A percentile compares a stretch with the other conserved stretches of the same genome.
phyloP scores from a whole-genome alignment of 2,888 invertebrate genomes.

The Cataglyphis altisquamis region DNA sequence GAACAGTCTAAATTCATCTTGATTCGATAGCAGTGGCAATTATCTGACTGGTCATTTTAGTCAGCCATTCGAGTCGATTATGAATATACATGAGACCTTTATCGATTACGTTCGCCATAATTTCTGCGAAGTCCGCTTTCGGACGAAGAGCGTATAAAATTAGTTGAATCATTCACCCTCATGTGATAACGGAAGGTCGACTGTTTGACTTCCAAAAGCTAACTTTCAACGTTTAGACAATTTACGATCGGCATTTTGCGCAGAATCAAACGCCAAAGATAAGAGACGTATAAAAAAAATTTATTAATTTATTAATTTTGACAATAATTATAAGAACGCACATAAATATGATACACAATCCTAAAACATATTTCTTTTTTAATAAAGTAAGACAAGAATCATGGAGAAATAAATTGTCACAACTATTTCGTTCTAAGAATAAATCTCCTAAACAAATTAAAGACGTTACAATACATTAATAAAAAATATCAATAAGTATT shows the following conservation, averaged over 20 bases:
- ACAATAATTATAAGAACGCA: neutral
- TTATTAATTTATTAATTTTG: neutral
- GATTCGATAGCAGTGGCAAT: conserved; percentile 21
- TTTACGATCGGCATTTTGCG: conserved; percentile 29
- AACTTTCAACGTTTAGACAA: conserved; percentile 28
- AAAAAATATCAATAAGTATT: neutral
- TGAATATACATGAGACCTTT: conserved; percentile 53
- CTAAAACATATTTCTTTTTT: neutral
- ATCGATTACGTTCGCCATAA: conserved; percentile 49
- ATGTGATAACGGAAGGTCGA: conserved; percentile 25
- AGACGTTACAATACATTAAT: neutral
- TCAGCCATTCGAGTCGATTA: conserved; percentile 47
- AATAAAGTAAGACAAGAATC: neutral
- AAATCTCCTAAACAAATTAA: neutral
- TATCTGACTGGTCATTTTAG: conserved; percentile 51
- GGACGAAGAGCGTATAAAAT: conserved; percentile 44
- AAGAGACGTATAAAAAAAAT: neutral
- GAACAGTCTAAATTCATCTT: conserved; percentile 28
- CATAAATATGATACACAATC: neutral
- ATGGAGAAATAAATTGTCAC: neutral
- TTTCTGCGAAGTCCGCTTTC: conserved; percentile 11
- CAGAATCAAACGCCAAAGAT: conserved; percentile 7
- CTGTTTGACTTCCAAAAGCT: conserved; percentile 47
- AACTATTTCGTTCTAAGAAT: neutral
- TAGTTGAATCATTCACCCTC: conserved; percentile 34